Conservation (phyloP, 2,797 vertebrate species). For the Thripadectes ignobilis region DNA sequence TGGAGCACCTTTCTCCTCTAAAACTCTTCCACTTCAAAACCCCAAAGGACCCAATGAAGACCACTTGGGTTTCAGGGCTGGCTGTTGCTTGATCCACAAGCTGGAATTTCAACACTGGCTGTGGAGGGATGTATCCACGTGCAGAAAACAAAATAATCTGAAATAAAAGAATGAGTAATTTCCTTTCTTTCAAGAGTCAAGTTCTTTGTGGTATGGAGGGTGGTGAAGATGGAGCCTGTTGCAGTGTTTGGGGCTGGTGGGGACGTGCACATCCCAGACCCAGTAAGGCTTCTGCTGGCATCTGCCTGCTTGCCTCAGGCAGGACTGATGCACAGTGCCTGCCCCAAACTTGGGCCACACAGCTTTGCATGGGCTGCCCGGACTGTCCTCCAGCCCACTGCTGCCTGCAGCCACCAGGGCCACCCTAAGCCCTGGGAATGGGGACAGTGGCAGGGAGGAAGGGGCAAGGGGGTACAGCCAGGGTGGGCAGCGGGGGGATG, state of each 20-base stretch:
- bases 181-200: rapidly evolving
- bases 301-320: too few species aligned
- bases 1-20: not conserved
- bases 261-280: not conserved
- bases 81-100: not conserved
- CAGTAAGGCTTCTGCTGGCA: not conserved
- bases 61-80: not conserved
- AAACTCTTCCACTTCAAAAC: not conserved
- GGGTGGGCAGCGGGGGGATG: too few species aligned
- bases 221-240: too few species aligned
- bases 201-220: not conserved
- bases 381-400: too few species aligned
- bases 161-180: not conserved
- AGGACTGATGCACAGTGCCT: rapidly evolving
- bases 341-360: too few species aligned
- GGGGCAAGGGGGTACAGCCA: rapidly evolving
- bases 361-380: too few species aligned
- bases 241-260: not conserved
- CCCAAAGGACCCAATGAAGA: too few species aligned
- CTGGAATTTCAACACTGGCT: not conserved
- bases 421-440: too few species aligned
- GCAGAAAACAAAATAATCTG: not conserved
- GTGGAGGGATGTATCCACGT: not conserved
- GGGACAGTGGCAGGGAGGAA: not conserved
- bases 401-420: not conserved